Base-by-base conservation (phyloP, 2,888 invertebrate genomes). In the Tenthredo notha region DNA sequence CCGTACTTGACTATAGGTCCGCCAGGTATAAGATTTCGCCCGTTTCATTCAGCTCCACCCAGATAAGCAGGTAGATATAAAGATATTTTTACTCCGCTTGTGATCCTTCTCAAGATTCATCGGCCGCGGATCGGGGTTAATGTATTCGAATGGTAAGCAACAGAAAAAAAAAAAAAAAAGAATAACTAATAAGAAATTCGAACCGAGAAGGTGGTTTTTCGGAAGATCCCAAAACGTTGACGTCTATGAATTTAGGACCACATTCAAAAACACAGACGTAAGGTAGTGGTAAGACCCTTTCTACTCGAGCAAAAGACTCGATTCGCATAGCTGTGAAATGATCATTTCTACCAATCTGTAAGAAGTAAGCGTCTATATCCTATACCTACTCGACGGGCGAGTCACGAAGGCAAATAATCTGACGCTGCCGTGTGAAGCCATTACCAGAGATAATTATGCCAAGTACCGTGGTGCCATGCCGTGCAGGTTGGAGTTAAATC, bases 381-480 rank as follows among this genome's bases (percentile, higher is more conserved):
- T 80, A 58, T 29, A 80, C 54, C n/a, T 74, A 67, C 25, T 12
- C 40, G 6, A 47, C 47, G 61, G 58, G 80, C 80, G 80, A 80
- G 80, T 80, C 80, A 80, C 83, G 83, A 83, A 70, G n/a, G 9
- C 18, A 15, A 70, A 83, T 67, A 83, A 83, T 83, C 67, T 67
- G 83, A 83, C 83, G 83, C 9, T 83, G 83, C 67, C 83, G 83
- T 83, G 83, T 83, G 83, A 83, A 83, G 83, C 83, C 70, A 83
- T 83, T 83, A 83, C 83, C 67, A n/a, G 83, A 67, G 83, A 70
- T 83, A 83, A 83, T 83, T 83, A 83, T 58, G 83, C 83, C 83
- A 67, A 67, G 83, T 82, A 82, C 82, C 47, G 67, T 83, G 40
- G 67, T 21, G 67, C 33, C 33, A 25, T 54, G 43, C 58, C 58